Evolutionary conservation across 2,113 vertebrate genomes (phyloP).

Genomic region (Oncorhynchus kisutch): DNA sequence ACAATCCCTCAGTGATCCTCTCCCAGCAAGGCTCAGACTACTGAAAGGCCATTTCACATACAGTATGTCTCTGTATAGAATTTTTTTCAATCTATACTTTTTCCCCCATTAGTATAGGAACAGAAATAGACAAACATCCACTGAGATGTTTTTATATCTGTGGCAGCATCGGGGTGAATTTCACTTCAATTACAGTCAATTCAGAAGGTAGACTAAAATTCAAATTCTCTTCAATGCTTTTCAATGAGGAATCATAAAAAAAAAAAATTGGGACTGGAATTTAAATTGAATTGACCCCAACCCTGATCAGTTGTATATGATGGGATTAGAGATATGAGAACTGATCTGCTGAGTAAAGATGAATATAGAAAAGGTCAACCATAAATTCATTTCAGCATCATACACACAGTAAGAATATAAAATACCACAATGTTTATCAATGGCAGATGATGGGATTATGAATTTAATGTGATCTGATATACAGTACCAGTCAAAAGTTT

Average conservation of each 20-base stretch:
- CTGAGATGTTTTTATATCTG: too few relatives aligned
- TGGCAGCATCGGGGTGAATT: too few relatives aligned
- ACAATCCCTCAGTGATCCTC: neutral
- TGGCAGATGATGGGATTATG: neutral
- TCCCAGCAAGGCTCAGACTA: neutral
- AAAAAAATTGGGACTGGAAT: too few relatives aligned
- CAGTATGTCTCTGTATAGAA: neutral
- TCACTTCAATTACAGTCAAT: too few relatives aligned
- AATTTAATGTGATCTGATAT: neutral
- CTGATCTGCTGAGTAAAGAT: neutral
- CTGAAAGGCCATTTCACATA: conserved; percentile 15
- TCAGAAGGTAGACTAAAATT: too few relatives aligned
- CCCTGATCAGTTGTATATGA: neutral
- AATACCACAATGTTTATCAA: neutral
- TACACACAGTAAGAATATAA: neutral
- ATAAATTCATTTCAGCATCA: neutral
- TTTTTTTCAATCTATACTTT: too few relatives aligned
- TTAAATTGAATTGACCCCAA: too few relatives aligned
- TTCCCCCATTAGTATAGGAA: too few relatives aligned
- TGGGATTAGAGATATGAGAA: neutral
- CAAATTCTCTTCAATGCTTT: too few relatives aligned
- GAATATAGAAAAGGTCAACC: neutral
- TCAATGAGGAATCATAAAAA: too few relatives aligned
- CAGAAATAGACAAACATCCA: too few relatives aligned
- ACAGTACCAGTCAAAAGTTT: neutral